These are phyloP conservation scores for Tolypeutes matacus DNA, from an alignment of 2,797 vertebrate genomes.

Conservation along the genomic window DNA sequence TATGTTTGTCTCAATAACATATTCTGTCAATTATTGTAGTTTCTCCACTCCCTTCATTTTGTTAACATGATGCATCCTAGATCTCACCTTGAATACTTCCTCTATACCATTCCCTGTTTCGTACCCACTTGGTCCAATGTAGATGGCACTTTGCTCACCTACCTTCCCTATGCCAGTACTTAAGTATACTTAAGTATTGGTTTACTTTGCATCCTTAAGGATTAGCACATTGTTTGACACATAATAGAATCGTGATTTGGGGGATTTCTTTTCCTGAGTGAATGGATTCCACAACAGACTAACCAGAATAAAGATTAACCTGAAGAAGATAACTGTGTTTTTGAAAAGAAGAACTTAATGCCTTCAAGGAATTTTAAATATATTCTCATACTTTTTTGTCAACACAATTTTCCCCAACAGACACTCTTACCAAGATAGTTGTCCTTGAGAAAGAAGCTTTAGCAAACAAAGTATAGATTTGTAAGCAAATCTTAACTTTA, in stretches of 20 bases:
- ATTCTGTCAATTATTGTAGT: neutral
- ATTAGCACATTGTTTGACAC: neutral
- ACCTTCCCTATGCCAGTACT: neutral
- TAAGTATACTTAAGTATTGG: neutral
- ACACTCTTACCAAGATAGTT: neutral
- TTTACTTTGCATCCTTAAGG: neutral
- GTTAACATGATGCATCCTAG: neutral
- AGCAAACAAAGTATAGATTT: neutral
- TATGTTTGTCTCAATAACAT: neutral
- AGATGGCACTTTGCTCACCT: neutral
- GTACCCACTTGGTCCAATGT: neutral
- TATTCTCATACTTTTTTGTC: neutral
- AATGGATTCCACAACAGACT: neutral
- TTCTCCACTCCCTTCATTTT: neutral
- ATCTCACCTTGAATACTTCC: neutral
- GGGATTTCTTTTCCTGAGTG: neutral
- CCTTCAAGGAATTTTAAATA: neutral
- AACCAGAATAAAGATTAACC: neutral
- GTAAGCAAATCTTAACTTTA: neutral
- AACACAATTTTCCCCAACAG: neutral
- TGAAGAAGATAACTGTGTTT: neutral
- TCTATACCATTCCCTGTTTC: neutral
- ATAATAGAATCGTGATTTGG: neutral
- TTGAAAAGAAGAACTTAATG: slow-evolving; percentile 8
- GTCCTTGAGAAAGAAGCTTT: neutral